Conservation (phyloP, 2,888 invertebrate genomes). For the Lasioglossum leucozonium region DNA sequence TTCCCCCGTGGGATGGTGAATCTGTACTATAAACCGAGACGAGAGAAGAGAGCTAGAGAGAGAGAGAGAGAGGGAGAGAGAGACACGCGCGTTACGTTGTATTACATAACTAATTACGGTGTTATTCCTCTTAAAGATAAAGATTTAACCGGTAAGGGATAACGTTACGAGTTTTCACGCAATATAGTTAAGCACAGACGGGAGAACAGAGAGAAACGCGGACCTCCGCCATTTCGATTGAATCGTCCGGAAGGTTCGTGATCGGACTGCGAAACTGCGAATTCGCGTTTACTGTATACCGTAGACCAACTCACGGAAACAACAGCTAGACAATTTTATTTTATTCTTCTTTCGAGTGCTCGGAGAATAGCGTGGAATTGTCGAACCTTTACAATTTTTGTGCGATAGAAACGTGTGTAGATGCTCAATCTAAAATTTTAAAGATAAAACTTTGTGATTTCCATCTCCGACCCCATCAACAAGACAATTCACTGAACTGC, state of each 20-base stretch:
- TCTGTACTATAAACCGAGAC: not conserved
- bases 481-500: too few species aligned
- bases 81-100: slow-evolving; percentile 33
- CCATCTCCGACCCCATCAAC: too few species aligned
- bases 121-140: slow-evolving; percentile 49
- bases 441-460: not conserved
- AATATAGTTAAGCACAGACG: slow-evolving; percentile 43
- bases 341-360: not conserved
- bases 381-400: not conserved
- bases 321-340: not conserved
- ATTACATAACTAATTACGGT: slow-evolving; percentile 34
- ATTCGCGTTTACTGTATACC: not conserved
- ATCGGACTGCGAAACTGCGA: not conserved
- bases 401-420: not conserved
- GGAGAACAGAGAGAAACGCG: not conserved
- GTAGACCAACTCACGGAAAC: not conserved
- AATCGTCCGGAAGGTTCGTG: not conserved
- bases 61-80: not conserved
- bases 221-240: slow-evolving; percentile 26
- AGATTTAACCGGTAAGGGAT: slow-evolving; percentile 45
- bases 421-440: not conserved
- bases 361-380: not conserved
- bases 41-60: not conserved
- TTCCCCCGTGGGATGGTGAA: not conserved
- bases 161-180: slow-evolving; percentile 37